These are phyloP conservation scores for Chironex yamaguchii DNA, from an alignment of 30 jellyfish, hydroid and myxozoan genomes.

Conservation along the genomic window DNA sequence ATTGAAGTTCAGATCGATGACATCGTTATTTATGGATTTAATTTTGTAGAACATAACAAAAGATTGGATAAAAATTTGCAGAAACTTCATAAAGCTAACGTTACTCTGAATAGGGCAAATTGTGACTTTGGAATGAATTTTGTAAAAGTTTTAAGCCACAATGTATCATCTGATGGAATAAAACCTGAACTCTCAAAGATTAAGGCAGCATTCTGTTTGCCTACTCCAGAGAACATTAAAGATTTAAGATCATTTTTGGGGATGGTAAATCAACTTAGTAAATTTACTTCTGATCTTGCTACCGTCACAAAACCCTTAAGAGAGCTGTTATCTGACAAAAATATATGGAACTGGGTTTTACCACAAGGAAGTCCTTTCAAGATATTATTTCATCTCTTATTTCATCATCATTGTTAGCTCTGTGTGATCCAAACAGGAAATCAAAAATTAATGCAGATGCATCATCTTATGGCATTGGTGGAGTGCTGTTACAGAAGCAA, in stretches of 20 bases:
- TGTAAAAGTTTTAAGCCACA: constrained; percentile 36
- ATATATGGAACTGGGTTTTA: constrained; percentile 44
- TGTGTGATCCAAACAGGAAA: constrained; percentile 60
- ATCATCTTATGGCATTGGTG: neutral
- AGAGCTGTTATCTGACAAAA: too few species aligned
- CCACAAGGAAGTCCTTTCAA: neutral
- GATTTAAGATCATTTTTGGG: constrained; percentile 39
- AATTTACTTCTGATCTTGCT: constrained; percentile 40
- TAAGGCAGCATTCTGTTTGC: constrained; percentile 37
- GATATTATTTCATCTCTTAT: constrained; percentile 40
- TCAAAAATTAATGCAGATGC: constrained; percentile 52
- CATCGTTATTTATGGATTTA: constrained; percentile 25
- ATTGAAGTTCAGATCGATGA: constrained; percentile 34
- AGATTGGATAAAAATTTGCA: constrained; percentile 35
- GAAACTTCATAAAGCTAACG: constrained; percentile 14
- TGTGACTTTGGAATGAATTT: constrained; percentile 31
- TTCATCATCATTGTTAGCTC: constrained; percentile 55
- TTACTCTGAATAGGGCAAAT: too few species aligned
- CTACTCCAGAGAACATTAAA: constrained; percentile 33
- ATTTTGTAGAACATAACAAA: constrained; percentile 28
- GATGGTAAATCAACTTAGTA: constrained; percentile 48
- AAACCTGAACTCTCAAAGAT: constrained; percentile 19
- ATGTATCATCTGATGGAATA: constrained; percentile 22
- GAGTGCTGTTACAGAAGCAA: constrained; percentile 48
- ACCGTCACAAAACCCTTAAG: constrained; percentile 44